phyloP scores from a whole-genome alignment of 2,797 vertebrate species.

The Paramormyrops hopkinsi region DNA sequence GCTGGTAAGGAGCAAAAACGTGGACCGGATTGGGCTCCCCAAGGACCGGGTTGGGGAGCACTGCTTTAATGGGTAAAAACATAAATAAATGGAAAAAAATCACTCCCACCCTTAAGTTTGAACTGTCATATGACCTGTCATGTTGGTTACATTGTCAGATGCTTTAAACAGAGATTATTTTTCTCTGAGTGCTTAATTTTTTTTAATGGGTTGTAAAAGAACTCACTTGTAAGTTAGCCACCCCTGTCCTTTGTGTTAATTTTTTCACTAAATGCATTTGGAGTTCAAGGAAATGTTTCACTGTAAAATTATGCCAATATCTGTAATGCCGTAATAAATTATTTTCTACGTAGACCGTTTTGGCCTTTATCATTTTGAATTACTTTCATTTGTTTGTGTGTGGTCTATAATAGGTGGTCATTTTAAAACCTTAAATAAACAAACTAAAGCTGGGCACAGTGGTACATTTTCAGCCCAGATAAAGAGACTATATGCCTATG shows the following conservation, averaged over 20 bases:
- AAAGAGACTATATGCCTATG: neutral
- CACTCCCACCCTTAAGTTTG: neutral
- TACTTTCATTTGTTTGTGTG: neutral
- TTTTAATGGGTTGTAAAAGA: neutral
- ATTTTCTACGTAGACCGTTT: slow-evolving; percentile 61
- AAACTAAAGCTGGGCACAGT: neutral
- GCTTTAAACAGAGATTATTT: neutral
- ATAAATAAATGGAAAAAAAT: neutral
- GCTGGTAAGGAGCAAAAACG: neutral
- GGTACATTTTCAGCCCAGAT: neutral
- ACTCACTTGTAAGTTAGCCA: neutral
- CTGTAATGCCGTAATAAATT: slow-evolving; percentile 68
- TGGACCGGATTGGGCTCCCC: neutral
- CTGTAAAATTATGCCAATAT: slow-evolving; percentile 60
- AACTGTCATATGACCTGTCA: neutral
- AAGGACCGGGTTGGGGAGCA: neutral
- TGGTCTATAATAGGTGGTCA: neutral
- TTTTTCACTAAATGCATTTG: slow-evolving; percentile 5
- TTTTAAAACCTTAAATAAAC: neutral
- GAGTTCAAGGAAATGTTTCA: slow-evolving; percentile 44
- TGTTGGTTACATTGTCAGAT: neutral
- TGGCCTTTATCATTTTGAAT: neutral
- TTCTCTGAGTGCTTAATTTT: neutral
- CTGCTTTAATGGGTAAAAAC: neutral
- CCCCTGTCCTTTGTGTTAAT: neutral